These are phyloP conservation scores for Pandemis heparana DNA, from an alignment of 2,888 invertebrate genomes.

Conservation along the genomic window DNA sequence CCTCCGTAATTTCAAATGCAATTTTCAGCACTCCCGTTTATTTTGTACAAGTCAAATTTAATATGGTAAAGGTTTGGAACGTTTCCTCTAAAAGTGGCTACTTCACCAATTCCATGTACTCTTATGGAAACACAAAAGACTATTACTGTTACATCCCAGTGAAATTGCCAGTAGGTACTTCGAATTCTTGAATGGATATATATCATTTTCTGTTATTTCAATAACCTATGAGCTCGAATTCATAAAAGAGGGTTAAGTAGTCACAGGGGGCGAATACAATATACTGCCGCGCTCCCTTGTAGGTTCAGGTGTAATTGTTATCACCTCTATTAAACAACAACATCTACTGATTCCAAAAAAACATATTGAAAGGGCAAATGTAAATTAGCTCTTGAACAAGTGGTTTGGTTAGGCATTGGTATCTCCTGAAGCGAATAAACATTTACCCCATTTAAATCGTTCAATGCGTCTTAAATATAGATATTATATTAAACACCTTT, in stretches of 20 bases:
- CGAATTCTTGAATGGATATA: not conserved
- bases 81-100: not conserved
- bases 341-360: not conserved
- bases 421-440: no score
- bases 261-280: conserved; percentile 70
- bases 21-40: no score
- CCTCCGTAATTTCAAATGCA: no score
- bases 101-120: no score
- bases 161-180: not conserved
- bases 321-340: conserved; percentile 61
- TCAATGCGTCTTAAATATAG: not conserved
- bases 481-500: not conserved
- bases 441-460: not conserved
- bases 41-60: not conserved
- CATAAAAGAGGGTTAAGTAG: conserved; percentile 70
- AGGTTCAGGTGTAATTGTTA: conserved; percentile 69
- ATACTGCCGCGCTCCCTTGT: conserved; percentile 62
- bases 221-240: conserved; percentile 43
- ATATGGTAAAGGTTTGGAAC: not conserved
- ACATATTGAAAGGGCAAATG: not conserved
- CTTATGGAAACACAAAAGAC: no score
- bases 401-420: no score
- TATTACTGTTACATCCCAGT: not conserved
- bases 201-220: conserved; percentile 17
- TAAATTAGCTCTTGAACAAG: not conserved